A percentile compares a stretch with the other conserved stretches of the same genome.
Evolutionary conservation across 2,113 vertebrate species (phyloP).

Genomic region (Serilophus lunatus): DNA sequence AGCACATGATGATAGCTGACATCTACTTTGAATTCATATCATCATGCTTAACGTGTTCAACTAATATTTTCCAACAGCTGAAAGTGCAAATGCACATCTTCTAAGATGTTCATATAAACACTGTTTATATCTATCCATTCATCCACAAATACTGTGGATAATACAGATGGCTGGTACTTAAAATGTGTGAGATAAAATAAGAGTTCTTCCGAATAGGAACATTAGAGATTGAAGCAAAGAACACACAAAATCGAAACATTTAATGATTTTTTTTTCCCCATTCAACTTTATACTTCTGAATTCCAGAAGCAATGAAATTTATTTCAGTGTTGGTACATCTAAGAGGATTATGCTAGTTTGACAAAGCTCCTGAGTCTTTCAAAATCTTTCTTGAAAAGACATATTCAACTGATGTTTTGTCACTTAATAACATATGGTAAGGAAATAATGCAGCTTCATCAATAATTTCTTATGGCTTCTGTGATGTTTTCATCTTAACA

Average conservation of each 20-base stretch:
- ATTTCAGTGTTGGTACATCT: slow-evolving; percentile 20
- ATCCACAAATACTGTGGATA: not conserved
- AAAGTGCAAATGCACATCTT: not conserved
- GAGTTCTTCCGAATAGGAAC: not conserved
- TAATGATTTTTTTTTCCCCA: not conserved
- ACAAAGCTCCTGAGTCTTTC: slow-evolving; percentile 15
- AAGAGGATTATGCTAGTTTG: slow-evolving; percentile 34
- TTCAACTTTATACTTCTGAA: slow-evolving; percentile 35
- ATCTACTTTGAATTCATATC: not conserved
- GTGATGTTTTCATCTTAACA: not conserved
- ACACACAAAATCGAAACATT: not conserved
- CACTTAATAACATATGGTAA: slow-evolving; percentile 14
- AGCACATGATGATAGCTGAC: not conserved
- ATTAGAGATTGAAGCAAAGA: not conserved
- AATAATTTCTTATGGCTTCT: not conserved
- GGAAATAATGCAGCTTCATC: slow-evolving; percentile 7
- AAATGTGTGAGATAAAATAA: not conserved
- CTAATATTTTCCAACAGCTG: slow-evolving; percentile 8
- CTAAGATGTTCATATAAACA: not conserved
- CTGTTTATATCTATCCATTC: not conserved
- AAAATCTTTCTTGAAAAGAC: slow-evolving; percentile 22
- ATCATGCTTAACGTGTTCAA: not conserved
- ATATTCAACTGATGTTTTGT: slow-evolving; percentile 15
- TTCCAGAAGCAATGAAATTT: slow-evolving; percentile 34
- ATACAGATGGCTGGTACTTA: not conserved